Conservation (phyloP, 2,113 vertebrate species). For the Neodontobutis hainanensis region DNA sequence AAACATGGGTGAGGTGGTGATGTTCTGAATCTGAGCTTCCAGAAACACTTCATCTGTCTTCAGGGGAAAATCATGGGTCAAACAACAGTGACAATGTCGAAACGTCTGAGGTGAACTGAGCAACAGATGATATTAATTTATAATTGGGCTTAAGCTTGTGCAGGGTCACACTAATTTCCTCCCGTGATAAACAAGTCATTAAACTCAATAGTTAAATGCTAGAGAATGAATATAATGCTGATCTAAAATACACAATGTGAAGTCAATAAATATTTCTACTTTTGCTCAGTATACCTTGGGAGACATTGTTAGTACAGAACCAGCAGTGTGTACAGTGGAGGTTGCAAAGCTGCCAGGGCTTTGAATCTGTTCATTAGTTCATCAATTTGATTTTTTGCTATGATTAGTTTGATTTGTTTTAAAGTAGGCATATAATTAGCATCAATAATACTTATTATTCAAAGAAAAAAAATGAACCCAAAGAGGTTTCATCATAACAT, state of each 20-base stretch:
- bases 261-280: neutral
- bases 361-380: neutral
- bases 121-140: constrained; percentile 12
- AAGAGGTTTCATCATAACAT: too few species aligned
- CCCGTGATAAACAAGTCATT: constrained; percentile 18
- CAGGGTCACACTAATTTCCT: neutral
- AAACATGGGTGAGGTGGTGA: constrained; percentile 98
- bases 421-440: too few species aligned
- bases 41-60: constrained; percentile 99
- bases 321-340: constrained; percentile 38
- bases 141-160: constrained; percentile 13
- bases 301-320: constrained; percentile 58
- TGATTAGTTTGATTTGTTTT: neutral
- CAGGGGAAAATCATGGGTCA: constrained; percentile 19
- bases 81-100: neutral
- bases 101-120: constrained; percentile 58
- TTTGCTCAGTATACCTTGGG: constrained; percentile 65
- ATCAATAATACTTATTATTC: too few species aligned
- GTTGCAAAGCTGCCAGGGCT: constrained; percentile 50
- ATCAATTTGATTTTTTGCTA: too few species aligned
- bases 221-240: constrained; percentile 11
- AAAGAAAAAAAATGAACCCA: too few species aligned
- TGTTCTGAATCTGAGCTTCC: constrained; percentile 99
- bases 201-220: neutral
- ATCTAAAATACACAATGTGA: neutral